Conservation (phyloP, 2,888 invertebrate species). For the Mythimna loreyi region DNA sequence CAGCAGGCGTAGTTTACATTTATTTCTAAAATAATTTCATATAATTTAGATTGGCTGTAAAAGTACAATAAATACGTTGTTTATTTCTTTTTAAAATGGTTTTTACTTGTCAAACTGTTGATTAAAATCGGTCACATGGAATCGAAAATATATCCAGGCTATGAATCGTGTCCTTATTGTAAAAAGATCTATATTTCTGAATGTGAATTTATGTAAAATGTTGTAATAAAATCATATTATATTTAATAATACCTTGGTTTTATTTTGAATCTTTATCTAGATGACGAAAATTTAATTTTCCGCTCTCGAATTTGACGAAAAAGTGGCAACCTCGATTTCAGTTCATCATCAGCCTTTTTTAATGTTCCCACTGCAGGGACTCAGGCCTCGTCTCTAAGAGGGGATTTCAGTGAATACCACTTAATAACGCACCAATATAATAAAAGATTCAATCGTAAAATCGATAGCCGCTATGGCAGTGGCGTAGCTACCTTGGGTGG, state of each 20-base stretch:
- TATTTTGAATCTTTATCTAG: background rate
- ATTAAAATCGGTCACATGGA: conserved; percentile 7
- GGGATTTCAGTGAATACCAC: too few species aligned
- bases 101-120: background rate
- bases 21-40: too few species aligned
- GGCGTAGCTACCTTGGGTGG: too few species aligned
- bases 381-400: too few species aligned
- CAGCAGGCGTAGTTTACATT: too few species aligned
- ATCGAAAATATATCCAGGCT: conserved; percentile 4
- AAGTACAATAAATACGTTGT: background rate
- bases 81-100: background rate
- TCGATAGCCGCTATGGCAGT: too few species aligned
- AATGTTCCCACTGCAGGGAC: too few species aligned
- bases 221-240: conserved; percentile 65
- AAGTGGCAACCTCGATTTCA: too few species aligned
- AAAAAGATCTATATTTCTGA: conserved; percentile 68
- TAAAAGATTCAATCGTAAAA: too few species aligned
- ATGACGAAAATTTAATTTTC: background rate
- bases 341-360: too few species aligned
- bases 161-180: conserved; percentile 53
- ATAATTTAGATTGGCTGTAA: too few species aligned
- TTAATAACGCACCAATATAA: too few species aligned
- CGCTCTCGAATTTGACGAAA: background rate
- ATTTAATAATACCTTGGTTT: conserved; percentile 36
- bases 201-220: conserved; percentile 64